Evolutionary conservation across 1,140 invertebrate species (phyloP).

Genomic region (Eubasilissa regina): DNA sequence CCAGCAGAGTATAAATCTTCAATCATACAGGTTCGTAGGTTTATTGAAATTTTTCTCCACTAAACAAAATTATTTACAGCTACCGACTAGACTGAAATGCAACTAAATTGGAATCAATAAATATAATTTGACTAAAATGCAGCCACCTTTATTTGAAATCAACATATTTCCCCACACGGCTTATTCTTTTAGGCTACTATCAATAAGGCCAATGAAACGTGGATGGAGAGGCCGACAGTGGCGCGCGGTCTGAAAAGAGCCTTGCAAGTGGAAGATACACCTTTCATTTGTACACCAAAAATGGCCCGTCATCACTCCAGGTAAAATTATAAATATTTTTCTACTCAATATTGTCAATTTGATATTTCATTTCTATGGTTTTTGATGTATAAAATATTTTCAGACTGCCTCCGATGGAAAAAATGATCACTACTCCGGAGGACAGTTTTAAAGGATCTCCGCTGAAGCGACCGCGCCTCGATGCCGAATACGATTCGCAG

Average conservation of each 20-base stretch:
- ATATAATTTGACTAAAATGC: too few relatives aligned
- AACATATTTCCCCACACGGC: background rate
- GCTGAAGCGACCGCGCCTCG: slow-evolving; percentile 62
- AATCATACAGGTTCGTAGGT: slow-evolving; percentile 66
- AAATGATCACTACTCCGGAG: slow-evolving; percentile 55
- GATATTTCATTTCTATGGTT: background rate
- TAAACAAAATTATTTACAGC: too few relatives aligned
- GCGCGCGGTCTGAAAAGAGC: slow-evolving; percentile 66
- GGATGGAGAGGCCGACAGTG: slow-evolving; percentile 66
- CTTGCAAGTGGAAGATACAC: slow-evolving; percentile 67
- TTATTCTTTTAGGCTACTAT: slow-evolving; percentile 64
- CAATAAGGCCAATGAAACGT: slow-evolving; percentile 70
- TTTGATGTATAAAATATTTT: background rate
- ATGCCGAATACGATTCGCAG: slow-evolving; percentile 52
- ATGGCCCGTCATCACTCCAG: slow-evolving; percentile 55
- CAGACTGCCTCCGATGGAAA: slow-evolving; percentile 48
- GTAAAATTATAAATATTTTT: slow-evolving; percentile 31
- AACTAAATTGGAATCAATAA: too few relatives aligned
- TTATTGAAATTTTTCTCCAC: too few relatives aligned
- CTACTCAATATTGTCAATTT: too few relatives aligned
- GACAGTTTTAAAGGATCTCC: slow-evolving; percentile 58
- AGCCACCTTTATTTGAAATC: too few relatives aligned
- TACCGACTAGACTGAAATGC: too few relatives aligned
- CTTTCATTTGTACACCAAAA: slow-evolving; percentile 70
- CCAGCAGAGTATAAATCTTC: slow-evolving; percentile 69